Conservation (phyloP, 1,140 invertebrate genomes). For the Aphis craccivora region DNA sequence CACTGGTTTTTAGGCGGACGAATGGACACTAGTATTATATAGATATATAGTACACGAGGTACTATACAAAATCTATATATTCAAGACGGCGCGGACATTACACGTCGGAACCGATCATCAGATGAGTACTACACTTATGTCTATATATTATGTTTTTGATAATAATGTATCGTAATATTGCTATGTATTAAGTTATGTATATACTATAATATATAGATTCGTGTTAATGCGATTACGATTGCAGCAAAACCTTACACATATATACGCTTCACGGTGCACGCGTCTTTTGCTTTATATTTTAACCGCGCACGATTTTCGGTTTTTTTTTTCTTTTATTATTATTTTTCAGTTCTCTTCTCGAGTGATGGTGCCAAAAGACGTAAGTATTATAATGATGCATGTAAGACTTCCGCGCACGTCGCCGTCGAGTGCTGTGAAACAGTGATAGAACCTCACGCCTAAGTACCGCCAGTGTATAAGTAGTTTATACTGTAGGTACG, state of each 20-base stretch:
- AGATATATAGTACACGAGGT: neutral
- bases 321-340: neutral
- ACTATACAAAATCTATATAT: neutral
- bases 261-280: conserved; percentile 37
- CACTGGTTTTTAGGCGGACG: neutral
- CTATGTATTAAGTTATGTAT: neutral
- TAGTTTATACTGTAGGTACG: neutral
- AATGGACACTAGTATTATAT: neutral
- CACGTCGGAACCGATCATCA: neutral
- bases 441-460: neutral
- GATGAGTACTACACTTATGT: neutral
- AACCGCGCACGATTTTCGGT: conserved; percentile 8
- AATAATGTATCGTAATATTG: neutral
- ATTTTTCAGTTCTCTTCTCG: neutral
- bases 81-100: neutral
- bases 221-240: conserved; percentile 43
- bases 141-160: neutral
- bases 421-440: neutral
- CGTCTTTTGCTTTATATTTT: neutral
- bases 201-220: neutral
- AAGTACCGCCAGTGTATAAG: neutral
- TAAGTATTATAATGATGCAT: neutral
- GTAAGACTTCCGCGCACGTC: neutral
- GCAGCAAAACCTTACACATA: neutral
- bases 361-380: neutral